phyloP scores from a whole-genome alignment of 2,113 vertebrate genomes.

The Cephalopholis sonnerati region DNA sequence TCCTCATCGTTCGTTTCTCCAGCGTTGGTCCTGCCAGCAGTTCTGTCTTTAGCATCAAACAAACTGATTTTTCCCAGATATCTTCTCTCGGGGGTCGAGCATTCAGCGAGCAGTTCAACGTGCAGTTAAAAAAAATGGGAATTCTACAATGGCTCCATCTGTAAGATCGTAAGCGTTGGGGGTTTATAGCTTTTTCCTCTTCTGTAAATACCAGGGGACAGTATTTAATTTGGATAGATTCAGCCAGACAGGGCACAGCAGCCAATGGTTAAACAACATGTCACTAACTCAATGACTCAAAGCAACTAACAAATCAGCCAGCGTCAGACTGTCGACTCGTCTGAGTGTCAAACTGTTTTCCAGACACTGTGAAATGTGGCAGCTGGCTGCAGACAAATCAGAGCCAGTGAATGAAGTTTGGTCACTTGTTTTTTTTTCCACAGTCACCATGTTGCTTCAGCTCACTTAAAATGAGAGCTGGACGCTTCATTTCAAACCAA shows the following conservation, averaged over 20 bases:
- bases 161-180: conserved; percentile 32
- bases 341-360: conserved; percentile 12
- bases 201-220: conserved; percentile 57
- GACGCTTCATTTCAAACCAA: background rate
- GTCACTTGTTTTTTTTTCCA: background rate
- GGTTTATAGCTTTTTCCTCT: conserved; percentile 54
- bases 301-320: background rate
- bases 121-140: conserved; percentile 14
- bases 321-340: conserved; percentile 8
- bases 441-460: background rate
- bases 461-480: background rate
- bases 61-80: conserved; percentile 14
- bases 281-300: background rate
- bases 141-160: conserved; percentile 52
- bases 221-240: conserved; percentile 45
- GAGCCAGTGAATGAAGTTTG: conserved; percentile 15
- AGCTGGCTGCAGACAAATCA: conserved; percentile 13
- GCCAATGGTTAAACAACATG: conserved; percentile 20
- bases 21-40: background rate
- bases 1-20: conserved; percentile 1
- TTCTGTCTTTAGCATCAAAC: conserved; percentile 8
- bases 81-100: background rate
- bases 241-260: background rate
- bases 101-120: conserved; percentile 7
- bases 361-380: conserved; percentile 35